phyloP scores from a whole-genome alignment of 2,888 invertebrate species.

The Tuberolachnus salignus region DNA sequence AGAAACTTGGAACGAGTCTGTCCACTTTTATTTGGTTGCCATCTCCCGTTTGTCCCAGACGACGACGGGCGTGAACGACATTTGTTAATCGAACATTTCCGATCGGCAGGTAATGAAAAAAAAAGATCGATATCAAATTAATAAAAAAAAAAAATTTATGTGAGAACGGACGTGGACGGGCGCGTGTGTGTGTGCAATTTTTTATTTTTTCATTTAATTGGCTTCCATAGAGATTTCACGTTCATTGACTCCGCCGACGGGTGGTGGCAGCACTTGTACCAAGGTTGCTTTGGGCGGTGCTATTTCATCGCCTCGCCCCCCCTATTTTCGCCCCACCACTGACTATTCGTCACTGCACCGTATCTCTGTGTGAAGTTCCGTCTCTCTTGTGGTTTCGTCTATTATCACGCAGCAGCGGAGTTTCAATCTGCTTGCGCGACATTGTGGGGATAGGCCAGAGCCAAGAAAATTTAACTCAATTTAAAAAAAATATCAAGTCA shows the following conservation, averaged over 20 bases:
- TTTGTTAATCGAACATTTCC: not conserved
- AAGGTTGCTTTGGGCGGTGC: conserved; percentile 52
- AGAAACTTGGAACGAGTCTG: no score
- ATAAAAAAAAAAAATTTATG: not conserved
- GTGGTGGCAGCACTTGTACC: conserved; percentile 54
- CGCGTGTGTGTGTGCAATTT: conserved; percentile 5
- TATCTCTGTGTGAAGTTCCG: conserved; percentile 23
- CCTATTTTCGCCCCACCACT: not conserved
- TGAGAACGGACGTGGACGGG: not conserved
- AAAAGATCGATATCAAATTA: not conserved
- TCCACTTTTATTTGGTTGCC: not conserved
- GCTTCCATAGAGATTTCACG: conserved; percentile 47
- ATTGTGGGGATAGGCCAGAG: conserved; percentile 53
- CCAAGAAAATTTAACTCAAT: conserved; percentile 50
- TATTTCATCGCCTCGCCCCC: conserved; percentile 8
- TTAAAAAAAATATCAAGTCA: conserved; percentile 47
- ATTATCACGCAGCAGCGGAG: conserved; percentile 34
- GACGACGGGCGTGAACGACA: not conserved
- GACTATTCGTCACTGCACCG: not conserved
- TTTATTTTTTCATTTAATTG: conserved; percentile 29
- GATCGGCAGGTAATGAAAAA: conserved; percentile 16
- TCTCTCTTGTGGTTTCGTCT: conserved; percentile 20
- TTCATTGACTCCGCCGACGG: conserved; percentile 49
- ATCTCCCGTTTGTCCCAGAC: not conserved
- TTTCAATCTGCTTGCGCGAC: conserved; percentile 36